Conservation (phyloP, 2,797 vertebrate genomes). For the Margarornis squamiger region DNA sequence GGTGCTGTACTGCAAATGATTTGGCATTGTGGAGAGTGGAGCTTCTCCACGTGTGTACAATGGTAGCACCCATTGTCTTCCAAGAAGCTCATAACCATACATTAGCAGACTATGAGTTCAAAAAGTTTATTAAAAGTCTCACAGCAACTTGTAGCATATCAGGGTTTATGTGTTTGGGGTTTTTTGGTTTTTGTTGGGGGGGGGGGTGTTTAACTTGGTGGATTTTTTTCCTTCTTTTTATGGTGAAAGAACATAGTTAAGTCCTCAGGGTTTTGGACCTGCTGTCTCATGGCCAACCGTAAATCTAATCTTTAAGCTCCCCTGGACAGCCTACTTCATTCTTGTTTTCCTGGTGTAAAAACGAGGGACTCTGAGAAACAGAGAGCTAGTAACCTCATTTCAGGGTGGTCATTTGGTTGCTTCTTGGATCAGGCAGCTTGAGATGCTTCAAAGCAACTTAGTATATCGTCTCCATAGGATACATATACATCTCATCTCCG, state of each 20-base stretch:
- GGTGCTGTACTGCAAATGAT: background rate
- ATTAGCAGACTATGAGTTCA: background rate
- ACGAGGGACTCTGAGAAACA: background rate
- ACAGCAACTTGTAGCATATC: background rate
- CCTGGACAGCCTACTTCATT: background rate
- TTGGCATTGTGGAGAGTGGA: background rate
- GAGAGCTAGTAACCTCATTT: background rate
- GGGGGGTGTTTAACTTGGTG: background rate
- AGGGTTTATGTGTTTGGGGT: too few relatives aligned
- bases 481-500: background rate
- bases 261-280: background rate
- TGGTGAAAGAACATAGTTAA: background rate
- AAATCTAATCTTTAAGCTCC: background rate
- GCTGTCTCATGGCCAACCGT: background rate
- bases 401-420: background rate
- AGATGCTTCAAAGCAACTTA: background rate
- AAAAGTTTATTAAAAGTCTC: background rate
- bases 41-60: background rate
- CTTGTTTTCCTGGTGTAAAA: background rate
- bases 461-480: background rate
- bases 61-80: background rate
- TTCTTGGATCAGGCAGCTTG: background rate
- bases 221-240: background rate
- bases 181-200: background rate
- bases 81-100: background rate